phyloP scores from a whole-genome alignment of 1,140 invertebrate genomes.

The Drosophila novamexicana region DNA sequence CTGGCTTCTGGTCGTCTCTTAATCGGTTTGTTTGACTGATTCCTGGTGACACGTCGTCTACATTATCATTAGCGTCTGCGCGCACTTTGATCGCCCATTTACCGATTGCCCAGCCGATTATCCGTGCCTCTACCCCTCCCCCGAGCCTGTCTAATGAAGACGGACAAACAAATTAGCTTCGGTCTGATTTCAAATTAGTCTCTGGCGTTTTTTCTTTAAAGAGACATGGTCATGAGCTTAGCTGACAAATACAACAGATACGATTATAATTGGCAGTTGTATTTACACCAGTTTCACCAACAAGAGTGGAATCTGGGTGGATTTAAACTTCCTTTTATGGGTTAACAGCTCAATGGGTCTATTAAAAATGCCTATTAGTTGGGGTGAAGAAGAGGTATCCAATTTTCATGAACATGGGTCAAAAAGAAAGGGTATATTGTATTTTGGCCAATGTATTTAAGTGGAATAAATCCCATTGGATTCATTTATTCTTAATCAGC shows the following conservation, averaged over 20 bases:
- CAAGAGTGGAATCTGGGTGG: too few species aligned
- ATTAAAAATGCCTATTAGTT: too few species aligned
- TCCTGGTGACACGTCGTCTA: constrained; percentile 56
- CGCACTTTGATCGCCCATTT: constrained; percentile 39
- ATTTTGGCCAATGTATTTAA: too few species aligned
- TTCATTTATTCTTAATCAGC: too few species aligned
- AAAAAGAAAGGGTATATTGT: too few species aligned
- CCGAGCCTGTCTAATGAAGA: constrained; percentile 46
- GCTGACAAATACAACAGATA: neutral
- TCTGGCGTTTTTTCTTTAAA: constrained; percentile 13
- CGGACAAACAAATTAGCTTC: constrained; percentile 53
- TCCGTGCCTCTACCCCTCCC: neutral
- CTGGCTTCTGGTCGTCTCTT: constrained; percentile 64
- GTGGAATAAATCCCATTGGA: too few species aligned
- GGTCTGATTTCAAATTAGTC: constrained; percentile 62
- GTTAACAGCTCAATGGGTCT: too few species aligned
- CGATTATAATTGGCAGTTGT: too few species aligned
- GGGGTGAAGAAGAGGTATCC: too few species aligned
- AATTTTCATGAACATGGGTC: too few species aligned
- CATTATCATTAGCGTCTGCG: constrained; percentile 60
- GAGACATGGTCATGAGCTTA: neutral
- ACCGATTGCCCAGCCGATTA: constrained; percentile 12
- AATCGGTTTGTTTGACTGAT: constrained; percentile 62
- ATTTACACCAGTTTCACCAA: too few species aligned
- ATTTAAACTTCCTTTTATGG: too few species aligned